These are phyloP conservation scores for Syrmaticus mikado DNA, from an alignment of 2,113 vertebrate genomes.

Conservation along the genomic window DNA sequence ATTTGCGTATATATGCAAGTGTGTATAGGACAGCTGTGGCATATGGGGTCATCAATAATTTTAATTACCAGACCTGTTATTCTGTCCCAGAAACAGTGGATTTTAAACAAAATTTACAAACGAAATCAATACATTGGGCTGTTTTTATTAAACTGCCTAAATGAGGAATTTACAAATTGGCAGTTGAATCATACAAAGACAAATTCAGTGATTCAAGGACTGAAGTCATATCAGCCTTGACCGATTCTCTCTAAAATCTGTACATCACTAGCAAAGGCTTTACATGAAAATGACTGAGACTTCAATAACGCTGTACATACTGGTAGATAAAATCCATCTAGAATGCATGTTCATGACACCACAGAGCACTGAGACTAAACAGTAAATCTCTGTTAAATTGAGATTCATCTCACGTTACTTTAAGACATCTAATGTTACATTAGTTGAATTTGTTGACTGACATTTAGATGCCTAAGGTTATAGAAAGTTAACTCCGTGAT, in stretches of 20 bases:
- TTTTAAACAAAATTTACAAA: not conserved
- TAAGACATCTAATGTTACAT: not conserved
- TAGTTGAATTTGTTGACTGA: not conserved
- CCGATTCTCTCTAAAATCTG: constrained; percentile 3
- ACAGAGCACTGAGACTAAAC: not conserved
- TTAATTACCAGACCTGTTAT: not conserved
- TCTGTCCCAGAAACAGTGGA: not conserved
- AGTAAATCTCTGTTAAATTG: not conserved
- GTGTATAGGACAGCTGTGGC: not conserved
- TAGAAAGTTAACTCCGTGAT: not conserved
- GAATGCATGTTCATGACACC: not conserved
- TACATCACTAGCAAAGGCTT: not conserved
- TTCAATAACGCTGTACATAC: not conserved
- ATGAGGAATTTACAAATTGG: not conserved
- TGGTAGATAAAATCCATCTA: not conserved
- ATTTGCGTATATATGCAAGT: not conserved
- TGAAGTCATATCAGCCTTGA: not conserved
- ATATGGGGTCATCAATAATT: not conserved
- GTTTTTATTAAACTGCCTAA: constrained; percentile 13
- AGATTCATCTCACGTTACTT: not conserved
- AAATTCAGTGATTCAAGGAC: not conserved
- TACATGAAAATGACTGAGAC: not conserved
- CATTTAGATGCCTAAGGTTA: not conserved
- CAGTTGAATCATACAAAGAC: not conserved
- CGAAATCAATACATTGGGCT: not conserved